Evolutionary conservation across 2,113 vertebrate species (phyloP).

Genomic region (Cochlearius cochlearius): DNA sequence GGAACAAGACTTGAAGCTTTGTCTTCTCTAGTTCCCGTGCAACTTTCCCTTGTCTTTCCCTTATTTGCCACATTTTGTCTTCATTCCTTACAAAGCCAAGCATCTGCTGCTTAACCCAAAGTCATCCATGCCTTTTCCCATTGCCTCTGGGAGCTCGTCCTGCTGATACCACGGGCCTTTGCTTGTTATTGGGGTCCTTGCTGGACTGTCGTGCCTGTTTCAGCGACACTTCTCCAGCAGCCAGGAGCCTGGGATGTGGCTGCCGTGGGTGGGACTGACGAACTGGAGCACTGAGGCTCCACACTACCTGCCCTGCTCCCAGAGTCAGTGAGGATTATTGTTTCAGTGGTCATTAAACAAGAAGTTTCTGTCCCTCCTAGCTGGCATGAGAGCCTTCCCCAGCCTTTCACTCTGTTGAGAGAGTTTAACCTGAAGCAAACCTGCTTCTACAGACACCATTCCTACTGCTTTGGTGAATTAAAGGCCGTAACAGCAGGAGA

Average conservation of each 20-base stretch:
- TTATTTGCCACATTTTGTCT: neutral
- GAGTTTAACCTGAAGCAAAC: neutral
- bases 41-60: neutral
- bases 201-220: neutral
- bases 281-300: neutral
- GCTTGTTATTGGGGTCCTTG: neutral
- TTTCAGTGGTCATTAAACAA: neutral
- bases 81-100: neutral
- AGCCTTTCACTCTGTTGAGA: neutral
- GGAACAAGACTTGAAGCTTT: neutral
- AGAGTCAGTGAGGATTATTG: neutral
- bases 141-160: neutral
- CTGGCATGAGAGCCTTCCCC: neutral
- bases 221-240: neutral
- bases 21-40: neutral
- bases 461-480: neutral
- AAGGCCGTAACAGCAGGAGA: neutral
- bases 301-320: neutral
- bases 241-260: neutral
- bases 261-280: fast-evolving
- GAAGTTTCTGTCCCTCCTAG: neutral
- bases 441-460: neutral
- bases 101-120: neutral
- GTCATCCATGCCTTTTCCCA: neutral
- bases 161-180: neutral